Evolutionary conservation across 2,797 vertebrate species (phyloP), one percentile per base, ranked within the genome.

Genomic region (Premnoplex brunnescens): DNA sequence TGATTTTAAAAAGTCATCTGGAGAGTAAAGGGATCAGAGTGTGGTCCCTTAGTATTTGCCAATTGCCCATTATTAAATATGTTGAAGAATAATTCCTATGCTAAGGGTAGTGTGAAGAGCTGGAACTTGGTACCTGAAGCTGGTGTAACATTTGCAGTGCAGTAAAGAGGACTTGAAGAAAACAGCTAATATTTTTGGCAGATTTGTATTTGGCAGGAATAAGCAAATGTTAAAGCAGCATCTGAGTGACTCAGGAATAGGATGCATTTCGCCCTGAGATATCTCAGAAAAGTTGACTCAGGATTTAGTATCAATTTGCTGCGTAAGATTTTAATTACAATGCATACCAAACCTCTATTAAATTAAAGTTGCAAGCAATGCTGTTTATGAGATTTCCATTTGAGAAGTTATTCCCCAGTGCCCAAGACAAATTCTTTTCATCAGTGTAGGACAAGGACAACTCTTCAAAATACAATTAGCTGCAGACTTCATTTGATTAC

Each of bases 401-500:
- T 91, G 79, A 96, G 86, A 93, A 80, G 59, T 85, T 94, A 94
- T 91, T 84, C 92, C 95, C 94, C 14, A 49, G 81, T 79, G 89
- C 91, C 86, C 73, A 66, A 92, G 93, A 92, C 87, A 96, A 95
- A 96, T 97, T 93, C 83, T 72, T 96, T 91, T 95, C 92, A 96
- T 95, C 93, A 89, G 76, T 66, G 85, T 88, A 96, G 87, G 91
- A 88, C 91, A 94, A 96, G 85, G 91, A 95, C 90, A 94, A 60
- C 88, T 67, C 88, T 97, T 96, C 96, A 96, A 89, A 96, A 96
- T 72, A 95, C 91, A 96, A 93, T 97, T 96, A 97, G 88, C 87
- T 0, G 21, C 64, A 94, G 80, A 91, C 75, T 97, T 96, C 85
- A 97, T 96, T 96, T 97, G 95, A 91, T 91, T 93, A 77, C 54